Base-by-base conservation (phyloP, 2,888 invertebrate species). In the Eristalis intricaria region DNA sequence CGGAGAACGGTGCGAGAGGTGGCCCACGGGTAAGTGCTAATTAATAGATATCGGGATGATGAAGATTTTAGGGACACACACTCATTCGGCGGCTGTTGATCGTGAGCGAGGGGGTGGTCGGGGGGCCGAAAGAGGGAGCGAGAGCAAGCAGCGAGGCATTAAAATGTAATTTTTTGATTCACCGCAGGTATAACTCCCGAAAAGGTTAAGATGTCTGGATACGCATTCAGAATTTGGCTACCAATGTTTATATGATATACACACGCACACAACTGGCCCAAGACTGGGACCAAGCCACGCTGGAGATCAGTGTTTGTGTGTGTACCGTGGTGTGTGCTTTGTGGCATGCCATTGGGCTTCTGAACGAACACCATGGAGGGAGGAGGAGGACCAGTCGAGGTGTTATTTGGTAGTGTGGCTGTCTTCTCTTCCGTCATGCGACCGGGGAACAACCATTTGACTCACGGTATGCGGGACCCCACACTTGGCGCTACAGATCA, bases 41-140 rank as follows among this genome's bases (percentile, higher is more conserved):
- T 86, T 86, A 86, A 86, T 86, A 86, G 83, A 78, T 86, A 75
- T 83, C 71, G 76, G 83, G 69, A 56, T 74, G 86, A 83, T 83
- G 78, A 82, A 86, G 83, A 79, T 82, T 74, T 80, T 70, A 58
- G 56, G 71, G 40, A 77, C 60, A 32, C 63, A 32, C 29, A 63
- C 68, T 66, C 58, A 38, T 22, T 15, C 22, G 40, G 56, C 43
- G 50, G 58, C 61, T 68, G 60, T 69, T 15, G 23, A 63, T 35
- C 26, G 43, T n/a, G 19, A 32, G 69, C 32, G 23, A 76, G 3
- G 4, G 1, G 15, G 13, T 4, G 43, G 15, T 1, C 15, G n/a
- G 5, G 1, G 43, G 13, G 15, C 5, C 13, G 43, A 8, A n/a
- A 8, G 8, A 2, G 43, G 15, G 43, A 2, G 8, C 4, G 50